Conservation (phyloP, 2,888 invertebrate genomes). For the Meghimatium bilineatum region DNA sequence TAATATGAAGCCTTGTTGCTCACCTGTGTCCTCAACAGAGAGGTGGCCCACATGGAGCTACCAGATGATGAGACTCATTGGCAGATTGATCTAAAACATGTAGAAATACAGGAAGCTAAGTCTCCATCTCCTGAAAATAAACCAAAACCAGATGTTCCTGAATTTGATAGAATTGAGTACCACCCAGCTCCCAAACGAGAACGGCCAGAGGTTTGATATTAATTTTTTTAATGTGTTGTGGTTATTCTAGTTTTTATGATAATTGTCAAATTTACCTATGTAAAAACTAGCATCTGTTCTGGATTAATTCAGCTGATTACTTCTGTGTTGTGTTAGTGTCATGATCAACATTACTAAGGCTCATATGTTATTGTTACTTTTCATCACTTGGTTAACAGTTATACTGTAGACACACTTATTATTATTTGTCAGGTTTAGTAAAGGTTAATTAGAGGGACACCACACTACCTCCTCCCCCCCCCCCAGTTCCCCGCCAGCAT, state of each 20-base stretch:
- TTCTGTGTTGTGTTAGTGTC: neutral
- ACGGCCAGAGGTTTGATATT: constrained; percentile 50
- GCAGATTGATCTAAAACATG: constrained; percentile 56
- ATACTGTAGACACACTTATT: too few relatives aligned
- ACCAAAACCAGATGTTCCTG: constrained; percentile 48
- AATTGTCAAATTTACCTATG: neutral
- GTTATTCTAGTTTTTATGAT: neutral
- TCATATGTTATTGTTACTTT: too few relatives aligned
- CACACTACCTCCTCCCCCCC: too few relatives aligned
- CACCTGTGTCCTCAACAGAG: constrained; percentile 47
- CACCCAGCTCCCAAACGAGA: constrained; percentile 52
- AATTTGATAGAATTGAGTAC: constrained; percentile 52
- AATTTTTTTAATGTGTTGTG: neutral
- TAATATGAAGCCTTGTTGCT: too few relatives aligned
- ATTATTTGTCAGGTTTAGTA: too few relatives aligned
- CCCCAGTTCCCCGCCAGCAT: too few relatives aligned
- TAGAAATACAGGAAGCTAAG: constrained; percentile 57
- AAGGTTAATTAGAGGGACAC: too few relatives aligned
- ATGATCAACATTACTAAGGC: too few relatives aligned
- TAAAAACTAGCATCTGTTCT: neutral
- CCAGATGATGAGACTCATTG: constrained; percentile 57
- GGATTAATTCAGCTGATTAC: neutral
- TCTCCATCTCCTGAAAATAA: constrained; percentile 53
- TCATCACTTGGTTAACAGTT: too few relatives aligned
- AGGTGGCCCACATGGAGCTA: constrained; percentile 47